Base-by-base conservation (phyloP, 2,888 invertebrate genomes). In the Coremacera marginata region DNA sequence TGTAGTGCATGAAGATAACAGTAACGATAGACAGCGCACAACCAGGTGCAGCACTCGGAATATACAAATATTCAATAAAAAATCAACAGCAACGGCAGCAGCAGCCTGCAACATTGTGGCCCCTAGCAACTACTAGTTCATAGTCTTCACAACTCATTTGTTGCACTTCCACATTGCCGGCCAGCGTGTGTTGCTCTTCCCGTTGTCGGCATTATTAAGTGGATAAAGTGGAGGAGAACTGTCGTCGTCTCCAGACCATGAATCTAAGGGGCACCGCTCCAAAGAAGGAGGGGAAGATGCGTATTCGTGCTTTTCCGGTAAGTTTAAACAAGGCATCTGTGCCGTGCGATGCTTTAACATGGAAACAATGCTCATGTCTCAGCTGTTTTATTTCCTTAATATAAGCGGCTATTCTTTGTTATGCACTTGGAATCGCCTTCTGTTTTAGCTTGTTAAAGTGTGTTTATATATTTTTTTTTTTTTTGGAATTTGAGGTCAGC, bases 261-360 rank as follows among this genome's bases (percentile, higher is more conserved):
- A 89, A 87, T 86, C 79, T 86, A 80, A 84, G 89, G 83, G 87
- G 88, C 82, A 86, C 94, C 85, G 91, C 94, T 90, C 94, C 94
- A 86, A 96, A 96, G 91, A 96, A 96, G 91, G 96, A 96, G 91
- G 94, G 95, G 92, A 98, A 98, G 92, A 98, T 98, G 98, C 94
- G 98, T 89, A 98, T 98, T 89, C 93, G 98, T 90, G 98, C 98
- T 84, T 98, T 98, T 91, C 98, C 98, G 90, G 98, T 98, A 92
- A 97, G 96, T 93, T 49, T 51, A 11, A 14, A 2, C 44, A 44
- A 8, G 44, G 37, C 25, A 1, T 31, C 16, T 37, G 25, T 14
- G 19, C 65, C 22, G 31, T 31, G 5, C 65, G 65, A 22, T 8
- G 34, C 55, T 19, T 3, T 55, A 8, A 19, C 19, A 9, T 44